phyloP scores from a whole-genome alignment of 2,113 vertebrate species.

The Thermophis baileyi region DNA sequence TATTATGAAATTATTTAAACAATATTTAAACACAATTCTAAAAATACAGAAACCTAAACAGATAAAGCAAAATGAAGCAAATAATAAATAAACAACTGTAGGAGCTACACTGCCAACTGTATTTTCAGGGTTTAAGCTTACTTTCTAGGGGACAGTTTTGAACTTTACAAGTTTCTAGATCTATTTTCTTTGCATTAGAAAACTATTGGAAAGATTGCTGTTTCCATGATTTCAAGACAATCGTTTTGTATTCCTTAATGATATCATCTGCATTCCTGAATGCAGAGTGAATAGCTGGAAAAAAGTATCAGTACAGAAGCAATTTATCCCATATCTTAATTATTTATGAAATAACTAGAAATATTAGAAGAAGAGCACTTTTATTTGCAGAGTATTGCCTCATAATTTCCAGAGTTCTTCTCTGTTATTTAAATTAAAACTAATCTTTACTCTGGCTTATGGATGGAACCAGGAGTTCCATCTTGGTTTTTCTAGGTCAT shows the following conservation, averaged over 20 bases:
- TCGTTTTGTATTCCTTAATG: not conserved
- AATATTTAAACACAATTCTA: not conserved
- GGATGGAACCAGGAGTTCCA: not conserved
- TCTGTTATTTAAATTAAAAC: not conserved
- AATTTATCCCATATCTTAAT: not conserved
- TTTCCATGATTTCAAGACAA: not conserved
- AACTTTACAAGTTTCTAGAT: not conserved
- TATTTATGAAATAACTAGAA: not conserved
- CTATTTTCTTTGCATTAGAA: not conserved
- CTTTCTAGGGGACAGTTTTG: not conserved
- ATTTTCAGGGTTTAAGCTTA: not conserved
- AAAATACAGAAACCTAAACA: not conserved
- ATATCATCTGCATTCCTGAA: not conserved
- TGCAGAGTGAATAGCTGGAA: not conserved
- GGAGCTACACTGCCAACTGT: not conserved
- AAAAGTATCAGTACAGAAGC: not conserved
- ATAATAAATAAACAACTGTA: not conserved
- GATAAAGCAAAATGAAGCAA: not conserved
- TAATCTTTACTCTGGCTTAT: not conserved
- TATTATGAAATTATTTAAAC: not conserved
- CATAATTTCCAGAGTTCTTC: not conserved
- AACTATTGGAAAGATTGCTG: not conserved
- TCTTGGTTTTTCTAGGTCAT: not conserved
- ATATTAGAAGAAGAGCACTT: not conserved
- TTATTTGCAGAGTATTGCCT: not conserved